Percentiles rank a stretch among this genome's conserved stretches.
These are phyloP conservation scores for Molossus alvarezi DNA, from an alignment of 2,797 vertebrate genomes.

Conservation along the genomic window DNA sequence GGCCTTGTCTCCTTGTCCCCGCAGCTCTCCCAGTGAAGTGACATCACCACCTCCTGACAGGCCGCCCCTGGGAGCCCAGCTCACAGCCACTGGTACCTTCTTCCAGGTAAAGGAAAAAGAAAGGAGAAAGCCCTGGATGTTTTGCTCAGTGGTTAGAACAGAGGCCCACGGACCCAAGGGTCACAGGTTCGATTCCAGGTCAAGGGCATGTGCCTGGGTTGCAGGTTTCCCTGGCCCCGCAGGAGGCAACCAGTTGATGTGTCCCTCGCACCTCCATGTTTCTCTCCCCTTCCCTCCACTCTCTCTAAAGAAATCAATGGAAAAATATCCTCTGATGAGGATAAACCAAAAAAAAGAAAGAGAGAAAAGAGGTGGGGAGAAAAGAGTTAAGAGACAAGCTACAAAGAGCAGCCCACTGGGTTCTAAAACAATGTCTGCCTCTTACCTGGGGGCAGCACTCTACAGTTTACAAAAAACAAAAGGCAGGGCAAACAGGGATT, in stretches of 20 bases:
- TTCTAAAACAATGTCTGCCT: neutral
- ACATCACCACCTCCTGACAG: constrained; percentile 57
- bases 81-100: constrained; percentile 56
- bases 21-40: constrained; percentile 69
- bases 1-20: constrained; percentile 59
- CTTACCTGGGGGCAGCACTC: neutral
- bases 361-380: neutral
- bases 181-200: neutral
- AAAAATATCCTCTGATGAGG: no score
- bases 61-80: constrained; percentile 50
- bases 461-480: neutral
- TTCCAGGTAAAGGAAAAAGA: constrained; percentile 77
- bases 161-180: no score
- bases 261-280: neutral
- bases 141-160: neutral
- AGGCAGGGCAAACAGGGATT: neutral
- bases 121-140: neutral
- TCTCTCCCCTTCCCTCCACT: neutral
- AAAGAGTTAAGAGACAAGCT: neutral
- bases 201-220: neutral
- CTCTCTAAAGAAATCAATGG: neutral
- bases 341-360: constrained; percentile 27
- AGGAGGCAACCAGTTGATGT: neutral
- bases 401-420: neutral
- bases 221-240: neutral